Evolutionary conservation across 2,113 vertebrate species (phyloP).

Genomic region (Ia io): DNA sequence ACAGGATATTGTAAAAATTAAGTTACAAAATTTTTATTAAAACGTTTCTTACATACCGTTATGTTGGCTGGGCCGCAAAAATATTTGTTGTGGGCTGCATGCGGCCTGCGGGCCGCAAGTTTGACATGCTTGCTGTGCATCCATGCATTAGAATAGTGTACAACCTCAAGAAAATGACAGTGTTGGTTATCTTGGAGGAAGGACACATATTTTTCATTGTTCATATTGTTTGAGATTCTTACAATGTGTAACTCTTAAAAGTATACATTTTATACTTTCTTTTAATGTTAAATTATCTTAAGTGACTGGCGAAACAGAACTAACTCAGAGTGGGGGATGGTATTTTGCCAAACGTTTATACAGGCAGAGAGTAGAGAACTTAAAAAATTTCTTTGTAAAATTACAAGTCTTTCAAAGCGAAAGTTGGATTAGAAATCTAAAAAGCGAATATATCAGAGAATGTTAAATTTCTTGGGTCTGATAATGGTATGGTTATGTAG

Average conservation of each 20-base stretch:
- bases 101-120: too few relatives aligned
- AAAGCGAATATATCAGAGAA: neutral
- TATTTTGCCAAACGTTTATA: neutral
- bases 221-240: neutral
- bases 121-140: too few relatives aligned
- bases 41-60: too few relatives aligned
- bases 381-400: slow-evolving; percentile 5
- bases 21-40: too few relatives aligned
- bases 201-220: neutral
- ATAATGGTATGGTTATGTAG: neutral
- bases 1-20: too few relatives aligned
- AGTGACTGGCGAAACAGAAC: neutral
- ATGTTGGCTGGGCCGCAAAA: too few relatives aligned
- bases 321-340: neutral
- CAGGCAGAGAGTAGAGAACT: neutral
- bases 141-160: too few relatives aligned
- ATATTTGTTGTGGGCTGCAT: too few relatives aligned
- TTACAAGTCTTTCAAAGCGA: neutral
- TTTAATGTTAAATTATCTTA: neutral
- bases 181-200: neutral
- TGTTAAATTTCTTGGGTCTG: neutral
- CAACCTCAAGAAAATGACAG: too few relatives aligned
- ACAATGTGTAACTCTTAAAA: neutral
- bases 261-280: neutral
- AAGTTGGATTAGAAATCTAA: neutral